phyloP scores from a whole-genome alignment of 92 coral and sea anemone genomes.

The Actinernus sp. region DNA sequence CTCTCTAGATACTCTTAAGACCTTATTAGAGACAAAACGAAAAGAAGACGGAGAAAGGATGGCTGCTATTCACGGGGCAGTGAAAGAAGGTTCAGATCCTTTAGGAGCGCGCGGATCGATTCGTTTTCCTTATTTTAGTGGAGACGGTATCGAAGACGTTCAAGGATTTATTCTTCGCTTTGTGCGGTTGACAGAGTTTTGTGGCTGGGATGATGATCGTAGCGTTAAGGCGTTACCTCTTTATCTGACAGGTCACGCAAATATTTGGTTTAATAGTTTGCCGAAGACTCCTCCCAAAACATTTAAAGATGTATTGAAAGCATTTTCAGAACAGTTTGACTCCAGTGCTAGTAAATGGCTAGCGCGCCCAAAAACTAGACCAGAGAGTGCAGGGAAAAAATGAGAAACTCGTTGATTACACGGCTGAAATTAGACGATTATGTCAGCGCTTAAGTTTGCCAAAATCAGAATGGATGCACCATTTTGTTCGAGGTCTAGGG shows the following conservation, averaged over 20 bases:
- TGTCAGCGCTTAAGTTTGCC: slow-evolving; percentile 9
- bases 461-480: slow-evolving; percentile 22
- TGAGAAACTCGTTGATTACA: slow-evolving; percentile 34
- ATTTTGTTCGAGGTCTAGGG: slow-evolving; percentile 9
- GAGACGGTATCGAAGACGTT: slow-evolving; percentile 23
- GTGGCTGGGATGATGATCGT: slow-evolving; percentile 16
- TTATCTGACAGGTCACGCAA: slow-evolving; percentile 32
- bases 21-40: not conserved
- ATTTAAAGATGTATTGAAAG: slow-evolving; percentile 2
- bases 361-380: slow-evolving; percentile 15
- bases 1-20: not conserved
- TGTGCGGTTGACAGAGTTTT: slow-evolving; percentile 16
- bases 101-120: not conserved
- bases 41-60: not conserved
- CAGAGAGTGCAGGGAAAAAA: slow-evolving; percentile 4
- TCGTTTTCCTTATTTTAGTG: slow-evolving; percentile 9
- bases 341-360: slow-evolving; percentile 17
- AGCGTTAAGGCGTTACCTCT: slow-evolving; percentile 23
- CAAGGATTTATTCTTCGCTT: slow-evolving; percentile 25
- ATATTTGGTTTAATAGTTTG: slow-evolving; percentile 23
- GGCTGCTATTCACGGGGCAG: not conserved
- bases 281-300: not conserved
- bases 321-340: slow-evolving; percentile 23
- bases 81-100: not conserved
- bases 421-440: slow-evolving; percentile 15